A percentile compares a stretch with the other conserved stretches of the same genome.
These are phyloP conservation scores for Dipus sagitta DNA, from an alignment of 2,797 vertebrate genomes.

Conservation along the genomic window DNA sequence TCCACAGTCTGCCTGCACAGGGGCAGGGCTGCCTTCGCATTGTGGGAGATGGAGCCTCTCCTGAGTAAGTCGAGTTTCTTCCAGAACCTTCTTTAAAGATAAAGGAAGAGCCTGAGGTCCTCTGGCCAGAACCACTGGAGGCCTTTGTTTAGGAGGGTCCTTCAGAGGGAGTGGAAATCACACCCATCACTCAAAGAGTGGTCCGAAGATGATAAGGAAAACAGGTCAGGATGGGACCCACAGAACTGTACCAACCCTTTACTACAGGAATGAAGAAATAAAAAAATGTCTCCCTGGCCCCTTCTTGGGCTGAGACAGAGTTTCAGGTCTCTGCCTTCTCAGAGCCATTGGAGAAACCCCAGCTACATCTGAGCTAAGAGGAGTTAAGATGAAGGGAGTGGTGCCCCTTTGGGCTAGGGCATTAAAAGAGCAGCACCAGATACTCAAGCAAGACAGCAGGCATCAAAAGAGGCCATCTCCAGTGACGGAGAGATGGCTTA, in stretches of 20 bases:
- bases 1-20: background rate
- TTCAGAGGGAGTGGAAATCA: background rate
- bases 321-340: background rate
- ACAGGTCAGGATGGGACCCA: background rate
- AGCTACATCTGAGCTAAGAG: background rate
- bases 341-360: conserved; percentile 21
- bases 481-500: too few relatives aligned
- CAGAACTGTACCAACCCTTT: background rate
- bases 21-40: background rate
- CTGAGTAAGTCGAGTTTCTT: background rate
- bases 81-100: background rate
- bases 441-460: background rate
- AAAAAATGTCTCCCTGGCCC: background rate
- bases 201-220: background rate
- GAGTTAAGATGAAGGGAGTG: background rate
- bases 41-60: background rate
- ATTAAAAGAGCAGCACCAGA: background rate
- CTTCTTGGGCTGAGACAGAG: background rate
- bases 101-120: background rate
- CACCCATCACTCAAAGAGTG: background rate
- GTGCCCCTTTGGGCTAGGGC: background rate
- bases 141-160: rapidly evolving
- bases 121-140: background rate
- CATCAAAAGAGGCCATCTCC: background rate
- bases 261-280: background rate